Evolutionary conservation across 1,140 invertebrate genomes (phyloP), one percentile per base, ranked within the genome.

Genomic region (Achroia grisella): DNA sequence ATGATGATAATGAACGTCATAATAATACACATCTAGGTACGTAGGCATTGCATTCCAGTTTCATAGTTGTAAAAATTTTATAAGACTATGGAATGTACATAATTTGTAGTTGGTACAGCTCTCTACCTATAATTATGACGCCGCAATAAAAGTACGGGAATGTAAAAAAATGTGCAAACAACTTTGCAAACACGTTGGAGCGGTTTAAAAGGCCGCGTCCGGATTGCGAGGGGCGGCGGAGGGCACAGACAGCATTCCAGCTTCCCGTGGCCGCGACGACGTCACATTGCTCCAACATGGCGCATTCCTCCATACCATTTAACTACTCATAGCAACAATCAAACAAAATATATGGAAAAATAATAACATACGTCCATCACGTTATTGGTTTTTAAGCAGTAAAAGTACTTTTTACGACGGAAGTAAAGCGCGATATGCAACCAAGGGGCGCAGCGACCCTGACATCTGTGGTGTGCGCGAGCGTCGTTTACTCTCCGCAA

Each of bases 121-220:
- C 17, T 23, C 17, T 23, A 23, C 17, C 17, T 23, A 23, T 6
- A 23, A 23, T 23, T 23, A 23, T 23, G 17, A 23, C 17, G 17
- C 17, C 17, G 67, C 72, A 77, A 75, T 82, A 78, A 73, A 65
- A 73, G 72, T 64, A 58, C 59, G 69, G 65, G 69, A 81, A 78
- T 76, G 73, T 74, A 82, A 80, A 82, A 84, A 82, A 81, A 80
- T 82, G 79, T 83, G 79, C 75, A 81, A 85, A 82, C 76, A 80
- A 79, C 66, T 82, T 64, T 58, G 77, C 70, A 75, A 82, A 85
- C 78, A 84, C 80, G 80, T 84, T 57, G 76, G 76, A 69, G 76
- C 70, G 71, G 80, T 79, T 82, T 78, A 77, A n/a, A 79, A 82
- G 71, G 69, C 76, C 72, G 75, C 64, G 72, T 74, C 74, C 76